Percentiles rank a stretch among this genome's conserved stretches.
Evolutionary conservation across 2,113 vertebrate genomes (phyloP).

Genomic region (Aptenodytes forsteri): DNA sequence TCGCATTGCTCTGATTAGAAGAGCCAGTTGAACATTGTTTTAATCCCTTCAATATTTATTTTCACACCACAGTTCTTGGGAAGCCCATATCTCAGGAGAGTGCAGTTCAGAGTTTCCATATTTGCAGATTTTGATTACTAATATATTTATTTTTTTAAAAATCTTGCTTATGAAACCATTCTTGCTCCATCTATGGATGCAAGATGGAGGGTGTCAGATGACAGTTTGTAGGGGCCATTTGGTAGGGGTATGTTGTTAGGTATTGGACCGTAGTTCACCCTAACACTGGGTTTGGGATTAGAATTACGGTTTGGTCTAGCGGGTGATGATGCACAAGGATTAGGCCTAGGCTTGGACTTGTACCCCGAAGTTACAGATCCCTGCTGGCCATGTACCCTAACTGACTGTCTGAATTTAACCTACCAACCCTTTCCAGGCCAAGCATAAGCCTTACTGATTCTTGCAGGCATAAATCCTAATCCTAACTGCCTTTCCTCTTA

Average conservation of each 20-base stretch:
- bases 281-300: background rate
- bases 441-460: background rate
- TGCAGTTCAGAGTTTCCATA: background rate
- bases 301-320: background rate
- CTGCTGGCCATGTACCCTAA: background rate
- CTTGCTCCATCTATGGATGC: background rate
- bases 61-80: background rate
- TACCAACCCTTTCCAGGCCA: background rate
- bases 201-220: background rate
- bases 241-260: background rate
- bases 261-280: background rate
- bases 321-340: background rate
- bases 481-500: background rate
- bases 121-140: background rate
- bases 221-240: background rate
- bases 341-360: background rate
- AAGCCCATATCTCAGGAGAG: background rate
- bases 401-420: background rate
- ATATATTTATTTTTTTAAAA: too few species aligned
- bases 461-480: background rate
- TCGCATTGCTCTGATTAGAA: background rate
- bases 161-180: background rate
- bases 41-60: slow-evolving; percentile 14
- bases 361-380: background rate
- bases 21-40: background rate